Conservation (phyloP, 2,113 vertebrate species). For the Eleginops maclovinus region DNA sequence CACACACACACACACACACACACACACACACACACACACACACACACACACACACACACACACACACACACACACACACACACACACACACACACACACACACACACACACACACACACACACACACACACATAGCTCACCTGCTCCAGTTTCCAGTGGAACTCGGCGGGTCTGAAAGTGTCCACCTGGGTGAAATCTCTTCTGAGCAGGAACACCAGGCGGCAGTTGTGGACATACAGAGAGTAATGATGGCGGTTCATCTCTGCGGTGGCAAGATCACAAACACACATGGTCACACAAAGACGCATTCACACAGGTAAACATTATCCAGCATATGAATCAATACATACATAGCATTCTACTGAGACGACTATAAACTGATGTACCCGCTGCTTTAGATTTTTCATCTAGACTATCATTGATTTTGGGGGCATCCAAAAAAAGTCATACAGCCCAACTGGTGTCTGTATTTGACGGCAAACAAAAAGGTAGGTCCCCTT, state of each 20-base stretch:
- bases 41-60: constrained; percentile 29
- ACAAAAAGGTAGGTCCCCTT: constrained; percentile 5
- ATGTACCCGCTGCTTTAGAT: background rate
- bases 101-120: constrained; percentile 15
- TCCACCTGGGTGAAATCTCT: constrained; percentile 95
- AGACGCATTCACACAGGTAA: constrained; percentile 4
- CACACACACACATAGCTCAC: constrained; percentile 77
- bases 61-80: constrained; percentile 13
- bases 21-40: constrained; percentile 14
- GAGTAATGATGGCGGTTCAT: constrained; percentile 98
- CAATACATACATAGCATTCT: background rate
- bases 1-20: constrained; percentile 1
- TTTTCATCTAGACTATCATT: too few relatives aligned
- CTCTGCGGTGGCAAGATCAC: constrained; percentile 82
- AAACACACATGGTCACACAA: constrained; percentile 6
- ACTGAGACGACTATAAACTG: background rate
- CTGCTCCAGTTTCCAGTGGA: constrained; percentile 99
- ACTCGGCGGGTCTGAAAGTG: constrained; percentile 95
- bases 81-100: too few relatives aligned
- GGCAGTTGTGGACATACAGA: constrained; percentile 96
- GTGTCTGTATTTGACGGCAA: background rate
- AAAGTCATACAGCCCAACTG: background rate
- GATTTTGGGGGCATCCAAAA: background rate
- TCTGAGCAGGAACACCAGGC: constrained; percentile 93
- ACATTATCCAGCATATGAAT: background rate